Conservation (phyloP, 92 coral and sea anemone genomes). For the Phenganax marumi region DNA sequence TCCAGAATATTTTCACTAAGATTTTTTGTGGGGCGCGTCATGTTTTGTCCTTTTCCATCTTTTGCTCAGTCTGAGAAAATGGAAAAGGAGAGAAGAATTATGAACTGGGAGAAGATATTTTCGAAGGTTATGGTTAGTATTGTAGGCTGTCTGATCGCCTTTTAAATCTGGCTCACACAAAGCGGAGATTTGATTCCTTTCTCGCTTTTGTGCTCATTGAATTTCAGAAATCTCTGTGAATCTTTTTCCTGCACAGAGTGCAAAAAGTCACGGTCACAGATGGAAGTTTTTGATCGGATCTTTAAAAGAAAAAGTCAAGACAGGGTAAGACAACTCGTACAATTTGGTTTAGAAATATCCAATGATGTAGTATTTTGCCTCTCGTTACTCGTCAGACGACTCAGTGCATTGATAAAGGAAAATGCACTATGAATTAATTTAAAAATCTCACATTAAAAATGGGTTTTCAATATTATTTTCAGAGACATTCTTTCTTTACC, state of each 20-base stretch:
- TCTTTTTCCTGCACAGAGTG: conserved; percentile 57
- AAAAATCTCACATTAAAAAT: too few relatives aligned
- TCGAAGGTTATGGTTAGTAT: conserved; percentile 86
- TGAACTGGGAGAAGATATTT: conserved; percentile 96
- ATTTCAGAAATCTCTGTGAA: not conserved
- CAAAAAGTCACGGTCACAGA: conserved; percentile 95
- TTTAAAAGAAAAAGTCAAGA: conserved; percentile 84
- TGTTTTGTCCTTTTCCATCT: too few relatives aligned
- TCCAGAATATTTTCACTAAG: too few relatives aligned
- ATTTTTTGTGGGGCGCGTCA: too few relatives aligned
- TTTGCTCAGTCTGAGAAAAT: conserved; percentile 75
- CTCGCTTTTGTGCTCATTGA: too few relatives aligned
- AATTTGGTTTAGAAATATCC: too few relatives aligned
- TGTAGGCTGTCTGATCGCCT: not conserved
- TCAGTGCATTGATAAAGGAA: too few relatives aligned
- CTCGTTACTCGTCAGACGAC: too few relatives aligned
- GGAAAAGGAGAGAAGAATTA: conserved; percentile 84
- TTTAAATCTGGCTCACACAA: not conserved
- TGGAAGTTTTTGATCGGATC: conserved; percentile 98
- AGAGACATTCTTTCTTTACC: conserved; percentile 40
- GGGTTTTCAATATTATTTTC: not conserved
- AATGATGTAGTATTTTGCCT: too few relatives aligned
- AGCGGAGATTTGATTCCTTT: too few relatives aligned
- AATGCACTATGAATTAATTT: too few relatives aligned
- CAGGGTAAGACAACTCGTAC: conserved; percentile 63